Evolutionary conservation across 2,113 vertebrate genomes (phyloP), one percentile per base, ranked within the genome.

Genomic region (Corydoras maculifer): DNA sequence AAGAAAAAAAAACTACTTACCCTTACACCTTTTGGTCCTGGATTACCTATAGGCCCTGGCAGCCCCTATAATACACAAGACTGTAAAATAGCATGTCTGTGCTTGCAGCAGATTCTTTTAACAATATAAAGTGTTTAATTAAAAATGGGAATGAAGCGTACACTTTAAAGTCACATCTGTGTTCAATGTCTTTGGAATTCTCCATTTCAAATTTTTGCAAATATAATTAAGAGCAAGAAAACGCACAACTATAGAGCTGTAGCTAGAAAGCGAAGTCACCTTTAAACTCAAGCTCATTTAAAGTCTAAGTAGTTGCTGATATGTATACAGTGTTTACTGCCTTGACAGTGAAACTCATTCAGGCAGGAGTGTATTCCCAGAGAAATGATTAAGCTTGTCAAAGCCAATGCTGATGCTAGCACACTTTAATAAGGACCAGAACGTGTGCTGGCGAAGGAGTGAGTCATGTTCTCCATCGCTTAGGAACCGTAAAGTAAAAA

Each of bases 1-100:
- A 25, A 25, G 18, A 25, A 25, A 25, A 25, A 25, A 3, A 15
- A 51, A 58, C 62, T 15, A 90, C 95, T 97, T 90, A 99, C 97
- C 90, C 86, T 87, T 80, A 82, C 82, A 81, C 95, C 96, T 89
- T 95, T 96, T 55, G 92, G 92, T 77, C 97, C 97, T 78, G 88
- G 77, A 66, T 85, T 89, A 74, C 97, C 97, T 89, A 95, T 77
- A 18, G 93, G 93, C 74, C 97, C 97, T 73, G 96, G 94, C 78
- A 97, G 91, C 51, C 97, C 97, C 97, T 98, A 79, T 79, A 91
- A 88, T 60, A 87, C 68, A 90, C 82, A 76, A 84, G 78, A 74
- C 53, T 83, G 81, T 71, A 78, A 81, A 82, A 83, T 81, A 85
- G 66, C 62, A 63, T 59, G 54, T 65, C 65, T 31, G 57, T n/a